phyloP scores from a whole-genome alignment of 2,797 vertebrate genomes.

The Oreonectes daqikongensis region DNA sequence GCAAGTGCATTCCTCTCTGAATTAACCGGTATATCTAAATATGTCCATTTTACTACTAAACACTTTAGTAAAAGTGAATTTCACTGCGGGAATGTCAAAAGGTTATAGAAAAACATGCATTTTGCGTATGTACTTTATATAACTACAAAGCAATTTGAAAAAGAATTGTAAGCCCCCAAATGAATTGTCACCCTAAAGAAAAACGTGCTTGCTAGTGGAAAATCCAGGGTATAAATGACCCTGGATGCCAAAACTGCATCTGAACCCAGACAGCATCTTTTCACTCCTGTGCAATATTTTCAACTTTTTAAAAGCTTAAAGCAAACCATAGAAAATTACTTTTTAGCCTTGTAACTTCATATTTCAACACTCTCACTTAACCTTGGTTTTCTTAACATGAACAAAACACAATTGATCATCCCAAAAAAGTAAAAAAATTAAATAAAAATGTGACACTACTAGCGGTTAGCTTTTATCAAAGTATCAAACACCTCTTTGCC shows the following conservation, averaged over 20 bases:
- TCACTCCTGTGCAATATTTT: too few species aligned
- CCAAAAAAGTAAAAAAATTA: not conserved
- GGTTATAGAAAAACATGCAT: not conserved
- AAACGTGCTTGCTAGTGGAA: not conserved
- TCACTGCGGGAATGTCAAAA: not conserved
- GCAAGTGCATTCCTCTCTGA: not conserved
- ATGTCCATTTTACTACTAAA: conserved; percentile 14
- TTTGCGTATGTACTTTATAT: not conserved
- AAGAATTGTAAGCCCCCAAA: not conserved
- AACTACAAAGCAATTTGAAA: not conserved
- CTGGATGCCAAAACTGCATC: not conserved
- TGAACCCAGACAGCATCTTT: not conserved
- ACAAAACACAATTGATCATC: not conserved
- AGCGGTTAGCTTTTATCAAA: too few species aligned
- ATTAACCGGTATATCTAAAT: conserved; percentile 11
- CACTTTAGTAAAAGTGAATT: conserved; percentile 6
- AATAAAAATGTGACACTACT: too few species aligned
- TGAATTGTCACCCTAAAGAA: not conserved
- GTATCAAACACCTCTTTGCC: not conserved
- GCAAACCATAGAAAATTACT: too few species aligned
- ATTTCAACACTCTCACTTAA: too few species aligned
- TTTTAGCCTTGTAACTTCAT: too few species aligned
- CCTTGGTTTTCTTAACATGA: too few species aligned
- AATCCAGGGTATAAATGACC: not conserved
- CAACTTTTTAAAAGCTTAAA: too few species aligned